Evolutionary conservation across 2,113 vertebrate genomes (phyloP).

Genomic region (Athene cunicularia): DNA sequence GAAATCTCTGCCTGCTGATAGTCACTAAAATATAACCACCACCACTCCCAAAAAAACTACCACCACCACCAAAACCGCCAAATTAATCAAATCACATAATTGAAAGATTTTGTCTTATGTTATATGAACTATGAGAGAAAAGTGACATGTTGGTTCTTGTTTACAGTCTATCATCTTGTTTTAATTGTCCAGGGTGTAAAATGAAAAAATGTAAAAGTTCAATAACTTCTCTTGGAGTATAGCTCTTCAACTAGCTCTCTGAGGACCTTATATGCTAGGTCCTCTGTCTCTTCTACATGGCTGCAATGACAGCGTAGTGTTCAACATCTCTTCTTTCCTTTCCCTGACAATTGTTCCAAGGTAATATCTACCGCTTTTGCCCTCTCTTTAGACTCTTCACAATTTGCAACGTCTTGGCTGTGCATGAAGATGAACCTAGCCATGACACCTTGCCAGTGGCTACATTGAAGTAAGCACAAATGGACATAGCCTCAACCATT

Average conservation of each 20-base stretch:
- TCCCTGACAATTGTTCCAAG: not conserved
- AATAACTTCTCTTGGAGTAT: not conserved
- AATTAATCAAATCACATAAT: not conserved
- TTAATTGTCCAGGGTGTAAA: not conserved
- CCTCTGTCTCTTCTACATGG: not conserved
- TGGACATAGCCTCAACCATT: not conserved
- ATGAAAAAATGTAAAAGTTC: not conserved
- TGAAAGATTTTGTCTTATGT: not conserved
- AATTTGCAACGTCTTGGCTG: not conserved
- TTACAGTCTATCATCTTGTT: not conserved
- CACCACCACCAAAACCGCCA: fast-evolving
- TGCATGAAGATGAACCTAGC: not conserved
- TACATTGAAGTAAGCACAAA: not conserved
- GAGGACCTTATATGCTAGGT: not conserved
- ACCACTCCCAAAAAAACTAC: fast-evolving
- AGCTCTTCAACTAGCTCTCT: not conserved
- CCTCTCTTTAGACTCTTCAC: not conserved
- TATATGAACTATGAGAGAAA: not conserved
- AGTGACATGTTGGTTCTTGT: not conserved
- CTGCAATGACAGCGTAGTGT: not conserved
- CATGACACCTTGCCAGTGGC: not conserved
- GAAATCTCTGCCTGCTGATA: not conserved
- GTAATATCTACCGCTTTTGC: not conserved
- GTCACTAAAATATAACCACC: not conserved
- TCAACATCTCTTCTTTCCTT: not conserved